Base-by-base conservation (phyloP, 2,797 vertebrate species). In the Tarsius wallacei region DNA sequence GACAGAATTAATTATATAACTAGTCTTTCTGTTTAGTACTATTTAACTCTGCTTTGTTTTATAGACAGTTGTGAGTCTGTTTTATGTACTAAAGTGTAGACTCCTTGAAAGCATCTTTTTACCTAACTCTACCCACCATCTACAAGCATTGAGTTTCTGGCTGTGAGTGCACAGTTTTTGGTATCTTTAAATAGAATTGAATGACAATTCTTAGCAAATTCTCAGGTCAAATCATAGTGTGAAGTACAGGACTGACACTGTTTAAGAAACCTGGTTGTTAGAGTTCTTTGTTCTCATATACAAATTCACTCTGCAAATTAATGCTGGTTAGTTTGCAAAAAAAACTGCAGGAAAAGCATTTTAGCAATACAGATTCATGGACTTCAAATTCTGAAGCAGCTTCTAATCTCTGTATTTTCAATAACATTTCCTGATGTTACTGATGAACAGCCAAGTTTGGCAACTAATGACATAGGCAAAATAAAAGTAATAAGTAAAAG, bases 401-500 rank as follows among this genome's bases (percentile, higher is more conserved):
- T 70, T 85, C 77, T 81, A 22, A 66, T 77, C 47, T 7, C 31
- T 33, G 0, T 71, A 64, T 51, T 89, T 91, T 76, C 53, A 59
- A 3, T 77, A 77, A 31, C 7, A 88, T 59, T 1, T 22, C 1
- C 22, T 86, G 7, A 2, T 59, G 19, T 22, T 91, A 55, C 7
- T 74, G 61, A 73, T 26, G 19, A 26, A 33, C 4, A 51, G 61
- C 0, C n/a, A 88, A 57, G 2, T 74, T 70, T 42, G 47, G 3
- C 16, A 78, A 71, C 14, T 31, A 68, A 7, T 88, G 64, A 8
- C 51, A 17, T 16, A 57, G 85, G 15, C 17, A 59, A 81, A 53
- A 74, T 31, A 76, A 96, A 93, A 90, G 57, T 71, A 70, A 12
- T 66, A 21, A 53, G 66, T 49, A 76, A 89, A 89, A 19, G 21